Evolutionary conservation across 37 sponge, comb jelly and placozoan species (phyloP), one percentile per base, ranked within the genome.

Genomic region (Hexactinellida sp.): DNA sequence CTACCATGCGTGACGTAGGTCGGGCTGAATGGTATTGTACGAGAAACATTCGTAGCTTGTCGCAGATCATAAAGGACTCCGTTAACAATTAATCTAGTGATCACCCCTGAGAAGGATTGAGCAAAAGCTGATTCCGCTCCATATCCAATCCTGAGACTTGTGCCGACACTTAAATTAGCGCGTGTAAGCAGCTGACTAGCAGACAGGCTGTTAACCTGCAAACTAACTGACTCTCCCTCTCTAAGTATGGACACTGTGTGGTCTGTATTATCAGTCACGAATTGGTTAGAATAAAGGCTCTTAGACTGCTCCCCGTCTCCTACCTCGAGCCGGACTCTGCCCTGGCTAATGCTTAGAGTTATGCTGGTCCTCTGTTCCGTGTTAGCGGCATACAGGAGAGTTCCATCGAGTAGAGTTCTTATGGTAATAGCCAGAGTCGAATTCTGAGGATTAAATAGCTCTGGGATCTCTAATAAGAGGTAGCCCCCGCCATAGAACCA

Each of bases 401-500:
- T 63, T n/a, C 76, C 76, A n/a, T 63, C 76, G 13, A 5, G 3
- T 7, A 63, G 30, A 63, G 76, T 63, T 23, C 76, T 63, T 7
- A 63, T 21, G 13, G 76, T 21, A 23, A 63, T 63, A 32, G 30
- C 3, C 30, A 63, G 13, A 25, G 32, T 25, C 5, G 76, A 63
- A 32, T 28, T 1, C 3, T 23, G 76, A n/a, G 76, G 25, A 25
- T 63, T 1, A 21, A n/a, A 7, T 7, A 63, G 13, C 52, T 47
- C 52, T 19, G 9, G 9, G 13, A 47, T 9, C 16, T 47, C 52
- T 47, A 47, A 47, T 9, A 47, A 19, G 34, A 63, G 76, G 34
- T 63, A 63, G 5, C 76, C 76, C 34, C 76, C 76, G 3, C 76
- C 76, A 63, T 32, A 63, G 76, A 63, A 63, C 76, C 76, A 63